These are phyloP conservation scores for Echinometra lucunter DNA, from an alignment of 53 echinoderm and acorn worm genomes.

Conservation along the genomic window DNA sequence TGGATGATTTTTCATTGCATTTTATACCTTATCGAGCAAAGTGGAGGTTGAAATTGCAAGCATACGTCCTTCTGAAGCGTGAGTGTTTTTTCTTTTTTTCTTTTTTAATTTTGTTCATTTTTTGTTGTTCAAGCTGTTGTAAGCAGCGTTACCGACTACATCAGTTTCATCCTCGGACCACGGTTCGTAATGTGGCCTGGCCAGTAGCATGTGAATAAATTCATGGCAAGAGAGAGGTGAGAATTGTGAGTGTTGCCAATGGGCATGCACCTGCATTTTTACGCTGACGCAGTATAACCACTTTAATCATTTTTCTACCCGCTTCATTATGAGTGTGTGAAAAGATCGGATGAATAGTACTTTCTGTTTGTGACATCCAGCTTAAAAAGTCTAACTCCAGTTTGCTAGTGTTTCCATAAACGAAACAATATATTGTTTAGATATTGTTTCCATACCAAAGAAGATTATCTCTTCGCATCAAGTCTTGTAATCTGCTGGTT, in stretches of 20 bases:
- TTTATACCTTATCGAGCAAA: background rate
- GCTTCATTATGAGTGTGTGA: constrained; percentile 11
- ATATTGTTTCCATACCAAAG: background rate
- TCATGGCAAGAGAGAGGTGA: background rate
- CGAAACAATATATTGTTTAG: background rate
- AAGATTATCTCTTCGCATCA: background rate
- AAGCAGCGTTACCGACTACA: background rate
- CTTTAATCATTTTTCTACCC: background rate
- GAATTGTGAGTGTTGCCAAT: background rate
- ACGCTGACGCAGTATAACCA: background rate
- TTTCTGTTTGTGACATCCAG: background rate
- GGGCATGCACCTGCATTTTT: constrained; percentile 21
- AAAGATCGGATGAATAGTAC: background rate
- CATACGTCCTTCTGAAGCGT: background rate
- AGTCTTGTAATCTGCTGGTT: too few species aligned
- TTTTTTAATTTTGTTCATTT: background rate
- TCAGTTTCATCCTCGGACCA: background rate
- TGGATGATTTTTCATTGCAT: background rate
- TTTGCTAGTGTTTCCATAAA: background rate
- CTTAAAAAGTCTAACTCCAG: background rate
- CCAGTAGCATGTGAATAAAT: background rate
- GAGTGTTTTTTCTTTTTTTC: background rate
- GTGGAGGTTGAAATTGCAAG: background rate
- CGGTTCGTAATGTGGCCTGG: background rate
- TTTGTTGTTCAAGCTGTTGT: background rate